These are phyloP conservation scores for Melanocharis versteri DNA, from an alignment of 2,113 vertebrate species.

Conservation along the genomic window DNA sequence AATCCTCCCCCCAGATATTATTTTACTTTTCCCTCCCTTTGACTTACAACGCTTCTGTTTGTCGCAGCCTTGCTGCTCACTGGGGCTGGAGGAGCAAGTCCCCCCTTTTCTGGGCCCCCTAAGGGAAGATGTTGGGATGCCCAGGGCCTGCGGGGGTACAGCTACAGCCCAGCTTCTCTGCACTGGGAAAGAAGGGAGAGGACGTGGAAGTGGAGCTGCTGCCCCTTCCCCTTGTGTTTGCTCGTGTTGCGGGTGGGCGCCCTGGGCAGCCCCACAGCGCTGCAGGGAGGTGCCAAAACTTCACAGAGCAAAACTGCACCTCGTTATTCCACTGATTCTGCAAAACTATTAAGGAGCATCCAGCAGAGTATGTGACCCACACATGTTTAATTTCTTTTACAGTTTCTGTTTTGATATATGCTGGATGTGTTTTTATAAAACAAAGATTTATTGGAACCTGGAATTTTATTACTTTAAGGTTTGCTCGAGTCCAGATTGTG, in stretches of 20 bases:
- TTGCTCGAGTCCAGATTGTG: conserved; percentile 46
- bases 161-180: background rate
- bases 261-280: background rate
- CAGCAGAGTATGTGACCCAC: conserved; percentile 16
- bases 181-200: background rate
- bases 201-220: accelerated
- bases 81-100: background rate
- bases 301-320: background rate
- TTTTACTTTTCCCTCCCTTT: background rate
- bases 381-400: conserved; percentile 50
- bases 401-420: conserved; percentile 33
- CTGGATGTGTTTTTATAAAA: conserved; percentile 28
- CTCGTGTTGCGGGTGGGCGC: accelerated
- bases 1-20: background rate
- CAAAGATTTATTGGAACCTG: conserved; percentile 45
- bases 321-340: background rate
- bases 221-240: background rate
- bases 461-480: conserved; percentile 11
- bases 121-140: background rate
- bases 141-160: background rate
- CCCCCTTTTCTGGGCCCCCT: background rate
- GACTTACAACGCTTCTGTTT: background rate
- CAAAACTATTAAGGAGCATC: background rate
- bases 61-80: accelerated
- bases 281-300: background rate